Percentiles rank a stretch among this genome's conserved stretches.
phyloP scores from a whole-genome alignment of 2,888 invertebrate genomes.

The Aproaerema taeniolella region DNA sequence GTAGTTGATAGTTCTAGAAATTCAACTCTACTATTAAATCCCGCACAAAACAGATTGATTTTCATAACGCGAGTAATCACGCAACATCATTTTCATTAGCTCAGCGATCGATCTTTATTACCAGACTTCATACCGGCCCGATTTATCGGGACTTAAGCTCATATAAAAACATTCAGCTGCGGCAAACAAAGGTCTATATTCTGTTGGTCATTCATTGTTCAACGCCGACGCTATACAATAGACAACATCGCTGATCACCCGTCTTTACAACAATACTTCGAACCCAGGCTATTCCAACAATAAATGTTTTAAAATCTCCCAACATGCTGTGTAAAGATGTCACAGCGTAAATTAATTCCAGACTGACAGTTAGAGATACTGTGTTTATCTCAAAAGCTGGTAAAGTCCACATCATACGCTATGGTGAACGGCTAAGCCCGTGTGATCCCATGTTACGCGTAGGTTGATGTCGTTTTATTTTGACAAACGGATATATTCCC shows the following conservation, averaged over 20 bases:
- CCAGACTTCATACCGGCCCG: constrained; percentile 43
- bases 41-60: no score
- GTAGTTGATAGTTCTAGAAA: no score
- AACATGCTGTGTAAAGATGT: constrained; percentile 26
- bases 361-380: constrained; percentile 26
- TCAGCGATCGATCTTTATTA: constrained; percentile 22
- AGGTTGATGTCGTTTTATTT: constrained; percentile 65
- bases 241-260: constrained; percentile 61
- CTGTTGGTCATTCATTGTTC: constrained; percentile 71
- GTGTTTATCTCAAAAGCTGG: constrained; percentile 29
- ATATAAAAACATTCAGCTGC: constrained; percentile 67
- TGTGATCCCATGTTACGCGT: constrained; percentile 52
- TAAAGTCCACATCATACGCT: constrained; percentile 25
- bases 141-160: no score
- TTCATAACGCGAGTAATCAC: no score
- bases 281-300: constrained; percentile 53
- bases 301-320: constrained; percentile 36
- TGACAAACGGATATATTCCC: constrained; percentile 60
- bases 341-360: constrained; percentile 35
- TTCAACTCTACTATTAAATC: no score
- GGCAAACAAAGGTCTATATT: constrained; percentile 51
- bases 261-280: constrained; percentile 49
- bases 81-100: constrained; percentile 9
- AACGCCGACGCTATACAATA: constrained; percentile 52
- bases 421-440: constrained; percentile 3